phyloP scores from a whole-genome alignment of 2,888 invertebrate genomes.

The Drosophila yooni region DNA sequence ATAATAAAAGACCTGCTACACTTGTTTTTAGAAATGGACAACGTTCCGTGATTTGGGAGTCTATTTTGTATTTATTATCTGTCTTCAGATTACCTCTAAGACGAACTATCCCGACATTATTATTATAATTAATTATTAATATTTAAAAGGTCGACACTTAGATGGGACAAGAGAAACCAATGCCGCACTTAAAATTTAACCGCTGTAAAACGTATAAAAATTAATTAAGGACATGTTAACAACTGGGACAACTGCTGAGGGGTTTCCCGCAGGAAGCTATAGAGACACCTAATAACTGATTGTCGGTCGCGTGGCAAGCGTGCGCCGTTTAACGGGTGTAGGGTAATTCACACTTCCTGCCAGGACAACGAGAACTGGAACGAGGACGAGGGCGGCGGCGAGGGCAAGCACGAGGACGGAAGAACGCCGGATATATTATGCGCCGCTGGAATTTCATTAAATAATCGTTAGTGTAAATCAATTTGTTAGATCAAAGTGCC shows the following conservation, averaged over 20 bases:
- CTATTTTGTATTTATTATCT: neutral
- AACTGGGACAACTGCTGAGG: constrained; percentile 14
- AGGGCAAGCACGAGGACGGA: neutral
- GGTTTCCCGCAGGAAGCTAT: constrained; percentile 4
- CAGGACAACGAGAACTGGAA: constrained; percentile 42
- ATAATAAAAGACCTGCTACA: neutral
- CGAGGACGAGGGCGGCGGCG: neutral
- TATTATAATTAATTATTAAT: neutral
- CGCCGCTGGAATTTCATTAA: constrained; percentile 76
- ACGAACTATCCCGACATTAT: neutral
- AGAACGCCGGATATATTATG: constrained; percentile 21
- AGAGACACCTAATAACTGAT: constrained; percentile 61
- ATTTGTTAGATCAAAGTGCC: constrained; percentile 74
- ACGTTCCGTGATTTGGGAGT: neutral
- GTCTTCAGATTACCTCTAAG: neutral
- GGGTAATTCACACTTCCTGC: constrained; percentile 75
- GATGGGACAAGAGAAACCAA: neutral
- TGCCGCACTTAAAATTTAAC: constrained; percentile 8
- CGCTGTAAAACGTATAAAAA: constrained; percentile 24
- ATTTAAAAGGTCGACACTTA: neutral
- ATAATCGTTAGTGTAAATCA: constrained; percentile 79
- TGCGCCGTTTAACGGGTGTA: constrained; percentile 53
- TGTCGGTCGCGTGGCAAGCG: constrained; percentile 61
- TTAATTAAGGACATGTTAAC: constrained; percentile 49
- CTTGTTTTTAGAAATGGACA: neutral